phyloP scores from a whole-genome alignment of 2,113 vertebrate genomes.

The Chiloscyllium plagiosum region DNA sequence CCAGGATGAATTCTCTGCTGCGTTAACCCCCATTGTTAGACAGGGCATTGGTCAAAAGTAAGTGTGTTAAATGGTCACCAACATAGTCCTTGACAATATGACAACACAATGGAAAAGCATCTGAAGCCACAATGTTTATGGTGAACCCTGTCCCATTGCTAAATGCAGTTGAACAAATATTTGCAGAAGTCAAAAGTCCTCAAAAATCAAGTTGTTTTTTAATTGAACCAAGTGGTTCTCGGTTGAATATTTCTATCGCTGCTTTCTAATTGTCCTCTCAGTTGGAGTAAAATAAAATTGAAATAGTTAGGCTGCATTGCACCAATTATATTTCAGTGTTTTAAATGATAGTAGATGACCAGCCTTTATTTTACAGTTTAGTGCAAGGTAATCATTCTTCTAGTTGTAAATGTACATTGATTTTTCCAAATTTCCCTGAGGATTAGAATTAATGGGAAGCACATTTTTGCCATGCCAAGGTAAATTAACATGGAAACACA shows the following conservation, averaged over 20 bases:
- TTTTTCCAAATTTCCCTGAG: conserved; percentile 10
- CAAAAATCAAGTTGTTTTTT: not conserved
- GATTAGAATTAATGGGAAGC: not conserved
- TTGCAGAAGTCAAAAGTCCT: not conserved
- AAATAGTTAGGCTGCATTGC: not conserved
- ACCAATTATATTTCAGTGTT: not conserved
- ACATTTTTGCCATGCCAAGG: not conserved
- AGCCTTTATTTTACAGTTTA: not conserved
- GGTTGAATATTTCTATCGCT: not conserved
- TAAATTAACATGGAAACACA: not conserved
- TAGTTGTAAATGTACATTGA: conserved; percentile 10
- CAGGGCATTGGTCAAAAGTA: not conserved
- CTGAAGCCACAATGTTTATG: not conserved
- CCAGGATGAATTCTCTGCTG: too few relatives aligned
- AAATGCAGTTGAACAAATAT: not conserved
- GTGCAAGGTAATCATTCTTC: not conserved
- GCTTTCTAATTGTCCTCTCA: not conserved
- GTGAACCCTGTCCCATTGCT: not conserved
- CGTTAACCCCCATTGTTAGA: not conserved
- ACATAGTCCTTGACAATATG: not conserved
- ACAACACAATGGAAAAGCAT: not conserved
- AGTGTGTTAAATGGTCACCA: not conserved
- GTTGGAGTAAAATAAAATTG: not conserved
- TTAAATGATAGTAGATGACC: not conserved
- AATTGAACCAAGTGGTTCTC: not conserved